Evolutionary conservation across 2,888 invertebrate species (phyloP).

Genomic region (Oxyteleia sp.): DNA sequence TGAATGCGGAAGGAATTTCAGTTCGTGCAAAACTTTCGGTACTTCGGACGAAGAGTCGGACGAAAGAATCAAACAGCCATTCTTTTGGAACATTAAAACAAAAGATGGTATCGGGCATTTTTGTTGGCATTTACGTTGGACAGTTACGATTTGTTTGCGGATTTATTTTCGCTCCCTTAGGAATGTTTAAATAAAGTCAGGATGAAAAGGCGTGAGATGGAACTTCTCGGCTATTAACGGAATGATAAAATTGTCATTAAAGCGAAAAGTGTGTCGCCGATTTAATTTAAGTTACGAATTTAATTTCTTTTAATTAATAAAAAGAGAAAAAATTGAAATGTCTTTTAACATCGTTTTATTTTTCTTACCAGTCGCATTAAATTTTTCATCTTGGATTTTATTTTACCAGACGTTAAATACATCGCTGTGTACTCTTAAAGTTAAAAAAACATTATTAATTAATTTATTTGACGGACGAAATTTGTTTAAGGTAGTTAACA

Average conservation of each 20-base stretch:
- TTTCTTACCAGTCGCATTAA: too few relatives aligned
- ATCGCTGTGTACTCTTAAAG: too few relatives aligned
- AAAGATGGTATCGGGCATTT: slow-evolving; percentile 51
- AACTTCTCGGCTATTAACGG: not conserved
- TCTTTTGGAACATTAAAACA: slow-evolving; percentile 41
- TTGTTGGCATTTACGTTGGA: slow-evolving; percentile 25
- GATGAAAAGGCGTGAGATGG: not conserved
- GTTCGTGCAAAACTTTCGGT: slow-evolving; percentile 14
- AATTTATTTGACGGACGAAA: too few relatives aligned
- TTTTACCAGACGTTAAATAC: too few relatives aligned
- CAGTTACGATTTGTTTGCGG: slow-evolving; percentile 43
- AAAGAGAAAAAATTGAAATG: too few relatives aligned
- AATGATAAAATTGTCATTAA: not conserved
- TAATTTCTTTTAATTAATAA: too few relatives aligned
- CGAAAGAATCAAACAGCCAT: slow-evolving; percentile 55
- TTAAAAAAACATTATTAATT: too few relatives aligned
- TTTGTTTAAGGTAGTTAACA: too few relatives aligned
- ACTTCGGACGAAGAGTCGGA: slow-evolving; percentile 11
- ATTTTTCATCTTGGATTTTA: too few relatives aligned
- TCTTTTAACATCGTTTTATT: too few relatives aligned
- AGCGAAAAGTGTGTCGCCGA: too few relatives aligned
- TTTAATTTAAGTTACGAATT: too few relatives aligned
- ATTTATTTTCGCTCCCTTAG: slow-evolving; percentile 37
- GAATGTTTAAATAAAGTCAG: slow-evolving; percentile 37
- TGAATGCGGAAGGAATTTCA: slow-evolving; percentile 19